These are phyloP conservation scores for Brienomyrus longianalis DNA, from an alignment of 2,113 vertebrate species.

Conservation along the genomic window DNA sequence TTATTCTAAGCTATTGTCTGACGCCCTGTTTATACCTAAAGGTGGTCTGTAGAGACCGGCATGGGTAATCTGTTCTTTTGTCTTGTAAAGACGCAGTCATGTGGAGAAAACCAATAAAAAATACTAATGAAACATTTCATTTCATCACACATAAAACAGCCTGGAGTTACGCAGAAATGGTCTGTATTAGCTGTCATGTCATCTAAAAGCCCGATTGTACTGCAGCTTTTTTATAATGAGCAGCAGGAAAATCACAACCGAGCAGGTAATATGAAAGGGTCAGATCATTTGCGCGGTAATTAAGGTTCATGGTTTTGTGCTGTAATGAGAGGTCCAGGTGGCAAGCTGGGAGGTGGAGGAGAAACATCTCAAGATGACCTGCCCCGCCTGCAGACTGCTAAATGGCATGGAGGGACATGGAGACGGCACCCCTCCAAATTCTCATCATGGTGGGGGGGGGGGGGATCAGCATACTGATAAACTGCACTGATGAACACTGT, in stretches of 20 bases:
- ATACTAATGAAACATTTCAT: not conserved
- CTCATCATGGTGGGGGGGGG: not conserved
- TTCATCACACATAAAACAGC: not conserved
- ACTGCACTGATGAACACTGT: not conserved
- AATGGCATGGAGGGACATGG: not conserved
- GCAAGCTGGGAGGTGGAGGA: not conserved
- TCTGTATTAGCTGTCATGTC: not conserved
- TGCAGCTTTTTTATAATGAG: not conserved
- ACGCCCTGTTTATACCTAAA: not conserved
- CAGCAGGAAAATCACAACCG: not conserved
- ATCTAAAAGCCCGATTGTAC: not conserved
- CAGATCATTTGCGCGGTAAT: not conserved
- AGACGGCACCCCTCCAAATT: no score
- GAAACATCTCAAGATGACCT: not conserved
- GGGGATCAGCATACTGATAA: not conserved
- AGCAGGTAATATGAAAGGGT: not conserved
- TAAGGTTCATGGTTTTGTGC: not conserved
- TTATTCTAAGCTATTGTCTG: not conserved
- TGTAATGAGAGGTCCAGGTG: not conserved
- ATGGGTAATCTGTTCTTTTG: not conserved
- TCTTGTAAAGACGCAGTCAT: not conserved
- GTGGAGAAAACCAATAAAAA: not conserved
- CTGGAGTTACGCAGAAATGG: not conserved
- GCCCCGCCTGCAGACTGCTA: not conserved
- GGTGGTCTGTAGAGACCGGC: not conserved